These are phyloP conservation scores for Cheilosia vulpina DNA, from an alignment of 2,888 invertebrate species.

Conservation along the genomic window DNA sequence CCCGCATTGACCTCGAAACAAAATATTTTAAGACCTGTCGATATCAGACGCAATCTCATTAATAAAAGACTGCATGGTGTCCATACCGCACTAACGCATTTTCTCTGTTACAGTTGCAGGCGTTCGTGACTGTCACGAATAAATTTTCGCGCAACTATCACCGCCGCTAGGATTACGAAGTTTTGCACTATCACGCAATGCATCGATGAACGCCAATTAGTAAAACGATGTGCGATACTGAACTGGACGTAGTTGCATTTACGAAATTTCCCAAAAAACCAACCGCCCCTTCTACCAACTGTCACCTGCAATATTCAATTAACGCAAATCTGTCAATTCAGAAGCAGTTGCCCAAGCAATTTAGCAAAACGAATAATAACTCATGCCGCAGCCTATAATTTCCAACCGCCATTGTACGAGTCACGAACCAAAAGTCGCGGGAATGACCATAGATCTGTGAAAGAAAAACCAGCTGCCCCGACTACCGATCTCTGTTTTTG, in stretches of 20 bases:
- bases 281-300: background rate
- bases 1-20: constrained; percentile 54
- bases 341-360: background rate
- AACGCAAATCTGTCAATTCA: constrained; percentile 14
- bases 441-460: constrained; percentile 40
- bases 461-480: constrained; percentile 11
- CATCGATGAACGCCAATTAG: constrained; percentile 26
- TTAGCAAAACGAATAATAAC: background rate
- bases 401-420: constrained; percentile 40
- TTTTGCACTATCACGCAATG: constrained; percentile 15
- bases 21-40: constrained; percentile 30
- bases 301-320: constrained; percentile 6
- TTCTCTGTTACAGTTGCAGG: background rate
- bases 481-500: constrained; percentile 18
- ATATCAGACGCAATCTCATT: constrained; percentile 38
- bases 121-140: constrained; percentile 65
- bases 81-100: constrained; percentile 37
- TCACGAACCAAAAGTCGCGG: constrained; percentile 41
- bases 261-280: background rate
- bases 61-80: constrained; percentile 24
- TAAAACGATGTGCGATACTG: constrained; percentile 5
- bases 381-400: background rate
- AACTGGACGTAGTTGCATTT: background rate
- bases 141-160: constrained; percentile 43
- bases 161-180: constrained; percentile 21